phyloP scores from a whole-genome alignment of 30 jellyfish, hydroid and myxozoan species.

The Aurelia aurita complex sp. Pacific region DNA sequence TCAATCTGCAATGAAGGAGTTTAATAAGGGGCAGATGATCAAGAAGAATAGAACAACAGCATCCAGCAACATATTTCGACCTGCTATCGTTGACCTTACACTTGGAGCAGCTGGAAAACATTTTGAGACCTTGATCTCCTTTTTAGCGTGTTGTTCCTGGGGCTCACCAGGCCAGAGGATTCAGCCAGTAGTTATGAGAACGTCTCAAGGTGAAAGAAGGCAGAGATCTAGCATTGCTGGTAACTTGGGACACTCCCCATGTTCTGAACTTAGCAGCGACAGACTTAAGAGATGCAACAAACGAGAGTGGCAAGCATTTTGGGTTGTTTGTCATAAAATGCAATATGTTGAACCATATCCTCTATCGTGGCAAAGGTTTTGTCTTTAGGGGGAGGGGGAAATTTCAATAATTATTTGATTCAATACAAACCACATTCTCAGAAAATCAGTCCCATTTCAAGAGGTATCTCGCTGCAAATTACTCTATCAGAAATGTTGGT shows the following conservation, averaged over 20 bases:
- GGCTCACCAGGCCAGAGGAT: conserved; percentile 34
- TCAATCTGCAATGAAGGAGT: no score
- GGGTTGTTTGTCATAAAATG: conserved; percentile 2
- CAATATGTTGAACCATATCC: conserved; percentile 18
- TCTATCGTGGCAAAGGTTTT: conserved; percentile 18
- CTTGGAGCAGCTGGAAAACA: conserved; percentile 50
- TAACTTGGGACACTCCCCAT: conserved; percentile 51
- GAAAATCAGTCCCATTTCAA: no score
- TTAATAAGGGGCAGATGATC: no score
- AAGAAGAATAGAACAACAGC: conserved; percentile 29
- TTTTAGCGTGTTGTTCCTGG: conserved; percentile 41
- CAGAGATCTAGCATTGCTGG: conserved; percentile 30
- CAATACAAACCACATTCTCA: no score
- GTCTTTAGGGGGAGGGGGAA: conserved; percentile 19
- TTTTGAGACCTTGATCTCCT: no score
- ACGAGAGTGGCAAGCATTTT: no score
- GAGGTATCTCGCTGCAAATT: no score
- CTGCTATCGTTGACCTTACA: conserved; percentile 26
- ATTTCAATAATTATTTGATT: no score
- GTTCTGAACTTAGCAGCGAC: conserved; percentile 22
- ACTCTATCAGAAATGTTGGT: no score
- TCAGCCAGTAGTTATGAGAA: conserved; percentile 12
- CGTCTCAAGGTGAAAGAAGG: conserved; percentile 5
- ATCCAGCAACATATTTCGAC: conserved; percentile 8
- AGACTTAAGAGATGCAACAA: conserved; percentile 13